A percentile compares a stretch with the other conserved stretches of the same genome.
Conservation (phyloP, 2,113 vertebrate genomes). For the Chauna torquata region DNA sequence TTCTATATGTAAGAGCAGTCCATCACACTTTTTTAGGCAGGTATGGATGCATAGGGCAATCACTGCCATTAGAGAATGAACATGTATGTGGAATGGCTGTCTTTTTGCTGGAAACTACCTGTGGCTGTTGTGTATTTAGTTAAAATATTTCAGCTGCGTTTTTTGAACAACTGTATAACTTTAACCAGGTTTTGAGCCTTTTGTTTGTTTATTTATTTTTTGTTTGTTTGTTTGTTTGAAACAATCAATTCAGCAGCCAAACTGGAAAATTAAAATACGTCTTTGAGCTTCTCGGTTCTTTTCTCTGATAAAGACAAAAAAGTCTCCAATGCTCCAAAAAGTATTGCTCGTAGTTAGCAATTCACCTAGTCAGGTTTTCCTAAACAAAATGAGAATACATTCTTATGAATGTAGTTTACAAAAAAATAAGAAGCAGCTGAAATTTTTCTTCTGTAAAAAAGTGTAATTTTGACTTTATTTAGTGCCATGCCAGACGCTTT, state of each 20-base stretch:
- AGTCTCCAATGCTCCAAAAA: not conserved
- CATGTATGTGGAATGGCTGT: fast-evolving
- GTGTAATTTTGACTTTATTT: not conserved
- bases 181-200: not conserved
- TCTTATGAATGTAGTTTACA: not conserved
- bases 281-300: not conserved
- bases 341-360: not conserved
- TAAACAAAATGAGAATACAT: not conserved
- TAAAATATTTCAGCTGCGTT: not conserved
- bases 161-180: not conserved
- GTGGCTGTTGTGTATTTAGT: not conserved
- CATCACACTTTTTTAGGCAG: not conserved
- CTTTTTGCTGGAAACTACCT: not conserved
- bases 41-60: not conserved
- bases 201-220: not conserved
- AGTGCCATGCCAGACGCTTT: not conserved
- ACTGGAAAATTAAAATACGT: not conserved
- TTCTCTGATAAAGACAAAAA: not conserved
- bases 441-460: not conserved
- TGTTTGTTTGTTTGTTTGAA: not conserved
- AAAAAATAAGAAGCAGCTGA: not conserved
- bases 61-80: not conserved
- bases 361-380: not conserved
- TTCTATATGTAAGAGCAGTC: not conserved
- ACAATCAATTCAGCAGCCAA: not conserved